These are phyloP conservation scores for Thymallus thymallus DNA, from an alignment of 2,113 vertebrate species.

Conservation along the genomic window DNA sequence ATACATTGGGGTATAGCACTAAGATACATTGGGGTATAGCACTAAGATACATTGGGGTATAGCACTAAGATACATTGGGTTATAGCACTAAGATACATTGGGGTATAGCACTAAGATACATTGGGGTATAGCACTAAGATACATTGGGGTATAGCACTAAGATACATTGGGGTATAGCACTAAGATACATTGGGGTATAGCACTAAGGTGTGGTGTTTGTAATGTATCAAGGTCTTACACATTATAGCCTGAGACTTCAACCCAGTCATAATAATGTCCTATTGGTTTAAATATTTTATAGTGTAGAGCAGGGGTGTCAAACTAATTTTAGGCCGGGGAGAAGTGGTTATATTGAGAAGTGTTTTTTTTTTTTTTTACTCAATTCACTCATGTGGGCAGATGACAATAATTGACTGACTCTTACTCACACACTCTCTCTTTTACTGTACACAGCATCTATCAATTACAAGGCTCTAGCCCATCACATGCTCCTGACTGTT, in stretches of 20 bases:
- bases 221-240: too few species aligned
- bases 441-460: neutral
- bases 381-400: too few species aligned
- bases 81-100: too few species aligned
- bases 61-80: too few species aligned
- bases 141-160: neutral
- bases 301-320: neutral
- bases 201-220: neutral
- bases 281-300: neutral
- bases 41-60: neutral
- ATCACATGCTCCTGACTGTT: constrained; percentile 58
- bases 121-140: neutral
- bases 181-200: neutral
- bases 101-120: neutral
- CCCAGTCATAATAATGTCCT: neutral
- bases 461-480: constrained; percentile 7
- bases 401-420: neutral
- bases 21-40: neutral
- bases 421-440: constrained; percentile 46
- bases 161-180: neutral
- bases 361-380: too few species aligned
- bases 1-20: neutral
- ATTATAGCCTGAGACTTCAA: neutral
- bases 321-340: too few species aligned
- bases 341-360: too few species aligned